Evolutionary conservation across 2,797 vertebrate genomes (phyloP), one percentile per base, ranked within the genome.

Genomic region (Hybognathus amarus): DNA sequence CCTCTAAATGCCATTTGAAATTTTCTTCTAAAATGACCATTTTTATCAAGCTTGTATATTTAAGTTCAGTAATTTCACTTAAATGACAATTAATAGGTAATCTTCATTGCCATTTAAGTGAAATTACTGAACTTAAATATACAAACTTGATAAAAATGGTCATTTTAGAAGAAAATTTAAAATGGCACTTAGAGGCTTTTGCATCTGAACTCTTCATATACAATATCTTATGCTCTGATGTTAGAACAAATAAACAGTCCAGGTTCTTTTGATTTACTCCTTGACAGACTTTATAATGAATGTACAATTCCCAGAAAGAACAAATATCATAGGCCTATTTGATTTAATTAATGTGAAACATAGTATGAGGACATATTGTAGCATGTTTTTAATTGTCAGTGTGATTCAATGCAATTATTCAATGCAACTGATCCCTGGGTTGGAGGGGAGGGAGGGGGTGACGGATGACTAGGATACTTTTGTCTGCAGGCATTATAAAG

Each of bases 391-490:
- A 12, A 70, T 40, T 45, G 80, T 79, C 42, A 69, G 50, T 42
- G 61, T 59, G 73, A 83, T 87, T 89, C 69, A 24, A 85, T 86
- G 74, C 40, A 56, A 67, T 81, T 79, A 85, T 85, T 52, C 70
- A 50, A 80, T 40, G 15, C 84, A 89, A 88, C 89, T 83, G 85
- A 85, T 85, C 6, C 81, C 75, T 76, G 13, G 81, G 30, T 30
- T 2, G 30, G 30, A 33, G 30, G 30, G 30, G 30, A 3, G 2
- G 30, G 30, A 33, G 30, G 30, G 30, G 30, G 30, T 33, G 13
- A 6, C 0, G 2, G 33, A 59, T 74, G 70, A 77, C 36, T 40
- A 68, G 63, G 66, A 67, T 59, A 22, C 38, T 73, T 84, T 79
- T 59, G 40, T 36, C 61, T 0, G 74, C 63, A 36, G 15, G 54